phyloP scores from a whole-genome alignment of 1,140 invertebrate species.

The Megathymus violae region DNA sequence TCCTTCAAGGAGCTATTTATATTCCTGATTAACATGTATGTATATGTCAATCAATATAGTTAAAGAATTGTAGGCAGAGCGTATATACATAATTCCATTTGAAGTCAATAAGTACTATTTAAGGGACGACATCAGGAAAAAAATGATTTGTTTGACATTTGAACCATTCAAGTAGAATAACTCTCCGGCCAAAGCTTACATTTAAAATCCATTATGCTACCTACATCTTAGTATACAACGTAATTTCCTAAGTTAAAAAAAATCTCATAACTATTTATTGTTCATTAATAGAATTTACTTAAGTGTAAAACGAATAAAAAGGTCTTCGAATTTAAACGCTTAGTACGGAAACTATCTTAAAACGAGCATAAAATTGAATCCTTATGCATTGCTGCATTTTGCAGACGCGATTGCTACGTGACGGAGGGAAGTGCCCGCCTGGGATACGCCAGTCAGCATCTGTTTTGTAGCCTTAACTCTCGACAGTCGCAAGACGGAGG shows the following conservation, averaged over 20 bases:
- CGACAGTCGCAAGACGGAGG: slow-evolving; percentile 51
- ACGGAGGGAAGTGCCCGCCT: slow-evolving; percentile 64
- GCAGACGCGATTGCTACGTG: slow-evolving; percentile 75
- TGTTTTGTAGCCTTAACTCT: slow-evolving; percentile 71
- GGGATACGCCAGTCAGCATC: slow-evolving; percentile 77
- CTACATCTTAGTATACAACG: no score
- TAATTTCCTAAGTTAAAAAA: not conserved
- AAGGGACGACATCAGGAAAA: no score
- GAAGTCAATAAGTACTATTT: no score
- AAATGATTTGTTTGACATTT: no score
- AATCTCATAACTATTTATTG: not conserved
- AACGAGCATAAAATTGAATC: slow-evolving; percentile 78
- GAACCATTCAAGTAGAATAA: no score
- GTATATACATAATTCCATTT: no score
- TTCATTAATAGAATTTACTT: not conserved
- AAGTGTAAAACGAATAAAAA: slow-evolving; percentile 14
- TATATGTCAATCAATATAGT: no score
- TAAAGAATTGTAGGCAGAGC: no score
- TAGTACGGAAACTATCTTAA: slow-evolving; percentile 44
- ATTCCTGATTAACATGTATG: no score
- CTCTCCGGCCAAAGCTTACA: no score
- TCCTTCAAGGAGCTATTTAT: no score
- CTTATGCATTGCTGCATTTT: slow-evolving; percentile 81
- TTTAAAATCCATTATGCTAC: not conserved
- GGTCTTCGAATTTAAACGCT: slow-evolving; percentile 30